Percentiles rank a stretch among this genome's conserved stretches.
Conservation (phyloP, 2,797 vertebrate genomes). For the Eurystomus glaucurus region DNA sequence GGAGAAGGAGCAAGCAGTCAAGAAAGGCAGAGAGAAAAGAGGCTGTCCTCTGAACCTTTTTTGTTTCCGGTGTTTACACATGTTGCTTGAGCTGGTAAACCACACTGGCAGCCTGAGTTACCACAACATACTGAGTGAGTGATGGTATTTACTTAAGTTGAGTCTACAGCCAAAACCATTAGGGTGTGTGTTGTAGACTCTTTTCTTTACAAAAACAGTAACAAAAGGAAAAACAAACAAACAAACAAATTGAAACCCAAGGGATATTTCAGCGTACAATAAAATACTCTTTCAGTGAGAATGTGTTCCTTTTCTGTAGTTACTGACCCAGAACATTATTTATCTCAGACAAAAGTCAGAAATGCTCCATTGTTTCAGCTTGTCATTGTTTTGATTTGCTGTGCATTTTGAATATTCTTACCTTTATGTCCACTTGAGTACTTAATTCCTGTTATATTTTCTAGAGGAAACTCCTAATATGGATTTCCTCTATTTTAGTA, state of each 20-base stretch:
- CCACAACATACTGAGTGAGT: conserved; percentile 83
- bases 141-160: conserved; percentile 81
- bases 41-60: conserved; percentile 68
- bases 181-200: conserved; percentile 64
- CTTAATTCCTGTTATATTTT: conserved; percentile 80
- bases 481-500: conserved; percentile 76
- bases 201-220: background rate
- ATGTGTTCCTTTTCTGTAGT: conserved; percentile 83
- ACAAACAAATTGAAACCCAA: background rate
- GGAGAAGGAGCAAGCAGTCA: conserved; percentile 44
- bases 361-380: conserved; percentile 75
- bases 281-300: conserved; percentile 78
- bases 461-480: conserved; percentile 80
- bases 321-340: conserved; percentile 79
- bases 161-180: conserved; percentile 81
- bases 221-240: background rate
- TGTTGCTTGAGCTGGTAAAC: conserved; percentile 84
- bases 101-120: conserved; percentile 81
- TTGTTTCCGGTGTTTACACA: conserved; percentile 84
- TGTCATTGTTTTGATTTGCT: conserved; percentile 75
- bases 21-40: conserved; percentile 44
- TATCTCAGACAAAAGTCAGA: conserved; percentile 66
- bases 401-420: conserved; percentile 76
- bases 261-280: conserved; percentile 72
- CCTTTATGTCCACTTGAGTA: conserved; percentile 77